Base-by-base conservation (phyloP, 2,113 vertebrate genomes). In the Syngnathoides biaculeatus region DNA sequence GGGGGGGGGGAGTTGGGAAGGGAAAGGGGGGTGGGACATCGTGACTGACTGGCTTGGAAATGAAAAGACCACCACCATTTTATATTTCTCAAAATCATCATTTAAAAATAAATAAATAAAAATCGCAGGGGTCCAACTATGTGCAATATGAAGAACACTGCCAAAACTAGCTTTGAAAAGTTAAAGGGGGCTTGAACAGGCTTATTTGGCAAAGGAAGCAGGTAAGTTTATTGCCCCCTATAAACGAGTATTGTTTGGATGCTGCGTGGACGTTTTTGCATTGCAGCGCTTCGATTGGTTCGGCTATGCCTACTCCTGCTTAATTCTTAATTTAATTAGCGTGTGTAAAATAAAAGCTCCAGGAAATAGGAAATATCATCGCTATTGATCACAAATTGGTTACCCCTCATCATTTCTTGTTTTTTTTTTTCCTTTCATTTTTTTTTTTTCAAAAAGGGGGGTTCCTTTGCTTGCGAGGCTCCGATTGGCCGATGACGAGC, bases 21-120 rank as follows among this genome's bases (percentile, higher is more conserved):
- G n/a, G n/a, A n/a, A n/a, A n/a, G n/a, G n/a, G n/a, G n/a, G n/a
- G n/a, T n/a, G 93, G 93, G 89, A 92, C 96, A 95, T 98, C 95
- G 96, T 98, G 96, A 98, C 96, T 96, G 95, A 93, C 93, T 95
- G 91, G 93, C 93, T 93, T 94, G 93, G 93, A 91, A 93, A 92
- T 86, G 91, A 90, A 90, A 91, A 89, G 87, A 90, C 85, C 87
- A 88, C 89, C 88, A 40, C 10, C 10, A 60, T n/a, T 22, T 17
- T 26, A 20, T 38, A 39, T 52, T 8, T 9, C 8, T n/a, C 48
- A n/a, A 6, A 35, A 35, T 60, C 58, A 60, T 40, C 11, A 22
- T 39, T 10, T 22, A n/a, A 47, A 47, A 47, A 17, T 17, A 47
- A 19, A 17, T n/a, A 19, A 47, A 47, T 10, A 22, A 55, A 35